Conservation (phyloP, 2,888 invertebrate species). For the Sinotaia quadrata region DNA sequence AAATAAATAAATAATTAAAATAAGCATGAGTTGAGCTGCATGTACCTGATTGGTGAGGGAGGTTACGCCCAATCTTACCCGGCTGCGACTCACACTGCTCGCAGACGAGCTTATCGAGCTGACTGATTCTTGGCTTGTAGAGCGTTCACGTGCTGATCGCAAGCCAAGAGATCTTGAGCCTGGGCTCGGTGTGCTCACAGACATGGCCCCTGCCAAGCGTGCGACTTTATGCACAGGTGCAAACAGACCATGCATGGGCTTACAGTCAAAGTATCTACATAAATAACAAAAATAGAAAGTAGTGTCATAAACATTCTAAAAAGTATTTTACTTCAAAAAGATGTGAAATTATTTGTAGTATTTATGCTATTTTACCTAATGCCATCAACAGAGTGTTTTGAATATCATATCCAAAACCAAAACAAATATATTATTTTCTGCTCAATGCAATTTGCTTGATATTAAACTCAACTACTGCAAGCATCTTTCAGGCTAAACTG, state of each 20-base stretch:
- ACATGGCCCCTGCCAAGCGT: slow-evolving; percentile 33
- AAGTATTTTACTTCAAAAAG: neutral
- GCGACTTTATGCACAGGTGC: slow-evolving; percentile 90
- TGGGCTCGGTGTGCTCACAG: slow-evolving; percentile 46
- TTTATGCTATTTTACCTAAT: too few relatives aligned
- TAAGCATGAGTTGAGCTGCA: slow-evolving; percentile 54
- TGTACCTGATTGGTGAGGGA: slow-evolving; percentile 74
- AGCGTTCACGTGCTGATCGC: slow-evolving; percentile 60
- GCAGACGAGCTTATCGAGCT: slow-evolving; percentile 83
- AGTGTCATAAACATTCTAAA: too few relatives aligned
- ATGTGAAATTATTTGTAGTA: too few relatives aligned
- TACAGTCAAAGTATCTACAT: slow-evolving; percentile 91
- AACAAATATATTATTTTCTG: too few relatives aligned
- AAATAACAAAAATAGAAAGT: too few relatives aligned
- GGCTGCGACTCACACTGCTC: slow-evolving; percentile 73
- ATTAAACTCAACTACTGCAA: too few relatives aligned
- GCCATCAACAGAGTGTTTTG: too few relatives aligned
- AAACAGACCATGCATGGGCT: slow-evolving; percentile 91
- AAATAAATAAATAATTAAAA: slow-evolving; percentile 10
- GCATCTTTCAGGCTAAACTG: too few relatives aligned
- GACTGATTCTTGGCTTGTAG: slow-evolving; percentile 84
- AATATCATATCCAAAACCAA: too few relatives aligned
- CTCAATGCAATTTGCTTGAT: too few relatives aligned
- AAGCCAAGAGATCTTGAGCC: slow-evolving; percentile 52
- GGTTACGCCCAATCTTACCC: slow-evolving; percentile 86